phyloP scores from a whole-genome alignment of 2,113 vertebrate species.

The Tachysurus vachellii region DNA sequence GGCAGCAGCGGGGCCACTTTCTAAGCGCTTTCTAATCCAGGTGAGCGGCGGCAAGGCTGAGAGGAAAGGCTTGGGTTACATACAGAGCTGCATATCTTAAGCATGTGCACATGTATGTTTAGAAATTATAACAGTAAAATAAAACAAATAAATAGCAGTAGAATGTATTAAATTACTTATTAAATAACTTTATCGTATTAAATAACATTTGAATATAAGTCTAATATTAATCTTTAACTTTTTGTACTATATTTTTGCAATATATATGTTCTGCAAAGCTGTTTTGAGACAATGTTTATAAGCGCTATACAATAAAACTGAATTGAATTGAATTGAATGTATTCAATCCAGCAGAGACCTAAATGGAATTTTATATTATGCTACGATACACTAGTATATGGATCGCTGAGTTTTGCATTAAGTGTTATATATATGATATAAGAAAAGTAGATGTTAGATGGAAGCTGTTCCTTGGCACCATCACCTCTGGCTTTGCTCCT shows the following conservation, averaged over 20 bases:
- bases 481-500: too few species aligned
- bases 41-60: slow-evolving; percentile 20
- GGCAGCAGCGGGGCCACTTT: slow-evolving; percentile 38
- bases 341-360: neutral
- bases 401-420: neutral
- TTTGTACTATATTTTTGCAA: too few species aligned
- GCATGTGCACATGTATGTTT: slow-evolving; percentile 18
- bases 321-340: too few species aligned
- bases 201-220: too few species aligned
- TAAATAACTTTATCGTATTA: too few species aligned
- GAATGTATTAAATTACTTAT: neutral
- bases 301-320: too few species aligned
- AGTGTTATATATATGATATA: neutral
- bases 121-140: neutral
- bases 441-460: too few species aligned
- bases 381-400: neutral
- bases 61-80: slow-evolving; percentile 51
- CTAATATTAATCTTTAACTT: too few species aligned
- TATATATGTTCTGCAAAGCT: too few species aligned
- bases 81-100: slow-evolving; percentile 31
- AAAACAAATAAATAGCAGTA: neutral
- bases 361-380: neutral
- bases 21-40: slow-evolving; percentile 45
- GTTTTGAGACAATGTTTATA: too few species aligned
- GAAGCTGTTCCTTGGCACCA: too few species aligned